A percentile compares a stretch with the other conserved stretches of the same genome.
Evolutionary conservation across 1,140 invertebrate species (phyloP).

Genomic region (Tetragonula clypearis): DNA sequence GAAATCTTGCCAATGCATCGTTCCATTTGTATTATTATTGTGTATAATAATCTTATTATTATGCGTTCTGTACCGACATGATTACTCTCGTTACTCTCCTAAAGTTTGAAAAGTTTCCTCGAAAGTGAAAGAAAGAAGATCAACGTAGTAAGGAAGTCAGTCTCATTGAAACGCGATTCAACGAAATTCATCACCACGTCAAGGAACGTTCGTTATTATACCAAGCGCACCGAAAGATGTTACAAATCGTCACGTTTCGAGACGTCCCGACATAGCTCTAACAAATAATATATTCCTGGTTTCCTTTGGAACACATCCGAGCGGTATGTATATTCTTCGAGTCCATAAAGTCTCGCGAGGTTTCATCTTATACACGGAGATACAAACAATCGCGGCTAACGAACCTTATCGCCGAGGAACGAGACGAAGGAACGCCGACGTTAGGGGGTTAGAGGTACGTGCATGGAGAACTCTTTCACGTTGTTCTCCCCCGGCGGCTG

Average conservation of each 20-base stretch:
- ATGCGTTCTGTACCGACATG: no score
- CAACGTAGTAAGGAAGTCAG: no score
- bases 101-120: no score
- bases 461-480: slow-evolving; percentile 1
- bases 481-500: slow-evolving; percentile 8
- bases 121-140: neutral
- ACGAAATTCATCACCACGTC: neutral
- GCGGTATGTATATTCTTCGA: neutral
- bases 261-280: neutral
- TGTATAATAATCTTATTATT: no score
- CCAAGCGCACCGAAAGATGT: neutral
- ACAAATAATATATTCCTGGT: neutral
- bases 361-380: neutral
- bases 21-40: no score
- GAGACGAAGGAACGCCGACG: neutral
- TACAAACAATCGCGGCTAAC: slow-evolving; percentile 7
- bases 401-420: neutral
- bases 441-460: neutral
- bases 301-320: neutral
- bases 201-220: neutral
- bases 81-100: no score
- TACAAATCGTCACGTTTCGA: neutral
- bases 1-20: neutral
- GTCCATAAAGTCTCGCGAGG: neutral
- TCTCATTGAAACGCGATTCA: neutral